Base-by-base conservation (phyloP, 2,888 invertebrate genomes). In the Dendrolimus houi region DNA sequence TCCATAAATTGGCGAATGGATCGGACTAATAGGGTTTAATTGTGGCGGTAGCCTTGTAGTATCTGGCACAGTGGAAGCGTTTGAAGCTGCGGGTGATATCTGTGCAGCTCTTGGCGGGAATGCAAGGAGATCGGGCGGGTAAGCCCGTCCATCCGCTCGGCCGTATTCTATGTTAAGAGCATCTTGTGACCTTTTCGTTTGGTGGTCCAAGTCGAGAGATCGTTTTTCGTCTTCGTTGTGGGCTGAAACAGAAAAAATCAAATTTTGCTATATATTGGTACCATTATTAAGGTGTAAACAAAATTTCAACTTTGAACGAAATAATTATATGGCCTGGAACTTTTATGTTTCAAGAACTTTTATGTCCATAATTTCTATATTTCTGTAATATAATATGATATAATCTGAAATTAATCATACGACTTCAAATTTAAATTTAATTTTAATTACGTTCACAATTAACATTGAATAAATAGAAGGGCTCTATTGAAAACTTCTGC, bases 41-140 rank as follows among this genome's bases (percentile, higher is more conserved):
- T 92, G 94, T 54, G 80, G 85, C 6, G 92, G 92, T 53, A 94
- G 87, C 65, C 94, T 91, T 14, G 94, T 92, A 52, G 93, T 94
- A 70, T 95, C 95, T 1, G 94, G 94, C 14, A 95, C 95, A 12
- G 96, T 96, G 2, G 96, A 96, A 7, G 95, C 94, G 58, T 95
- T 95, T 73, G 95, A 96, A 9, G 95, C 96, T 59, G 96, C 95
- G 9, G 95, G 95, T 1, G 95, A 95, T 57, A 95, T 93, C 72
- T 95, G 95, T 0, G 92, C 91, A 55, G 93, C 93, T 65, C 94
- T 92, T 0, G 94, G 92, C 6, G 95, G 95, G 79, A 96, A 96
- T 1, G 96, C 94, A 61, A 97, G 87, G 9, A 97, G 89, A 77
- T 97, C 97, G 0, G 97, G 96, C 29, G 96, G 96, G 75, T 96